Evolutionary conservation across 2,797 vertebrate genomes (phyloP), one percentile per base, ranked within the genome.

Genomic region (Cirrhinus mrigala): DNA sequence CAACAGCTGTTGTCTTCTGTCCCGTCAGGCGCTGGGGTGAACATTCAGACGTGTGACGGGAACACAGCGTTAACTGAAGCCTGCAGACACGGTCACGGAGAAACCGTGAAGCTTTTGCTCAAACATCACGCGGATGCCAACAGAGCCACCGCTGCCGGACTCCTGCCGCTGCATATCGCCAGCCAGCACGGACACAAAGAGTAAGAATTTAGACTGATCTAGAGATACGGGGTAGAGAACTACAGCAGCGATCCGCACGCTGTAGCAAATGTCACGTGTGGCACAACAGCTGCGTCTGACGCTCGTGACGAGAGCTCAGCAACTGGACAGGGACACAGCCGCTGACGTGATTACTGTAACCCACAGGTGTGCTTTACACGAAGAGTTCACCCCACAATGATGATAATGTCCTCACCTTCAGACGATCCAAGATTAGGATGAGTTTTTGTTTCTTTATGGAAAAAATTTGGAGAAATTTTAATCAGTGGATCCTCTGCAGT

Each of bases 161-260:
- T 97, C 74, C 93, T 99, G 62, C 97, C 98, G 0, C 96, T 99
- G 64, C 98, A 99, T 71, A 81, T 97, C 1, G 98, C 98, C 83
- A 94, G 98, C 77, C 96, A 96, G 71, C 90, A 95, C 90, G 98
- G 98, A 82, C 96, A 97, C 90, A 94, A 95, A 79, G 93, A 97
- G 98, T 99, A 94, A 96, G 98, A 89, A 5, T 20, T 40, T 11
- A 70, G 48, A 50, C 44, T 74, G 18, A 48, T 5, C 29, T 20
- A 50, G 48, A 20, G 16, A 9, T 68, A 37, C 33, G 33, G 33
- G 33, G 33, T 37, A 48, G 11, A 70, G 20, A 40, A 50, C 14
- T 2, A 20, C 29, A 20, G 64, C 8, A 8, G 40, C 8, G 8
- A 68, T 48, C 37, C 12, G 69, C 46, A 40, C 15, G 11, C 22